Conservation (phyloP, 2,888 invertebrate species). For the Spatulosminthurus flaviceps region DNA sequence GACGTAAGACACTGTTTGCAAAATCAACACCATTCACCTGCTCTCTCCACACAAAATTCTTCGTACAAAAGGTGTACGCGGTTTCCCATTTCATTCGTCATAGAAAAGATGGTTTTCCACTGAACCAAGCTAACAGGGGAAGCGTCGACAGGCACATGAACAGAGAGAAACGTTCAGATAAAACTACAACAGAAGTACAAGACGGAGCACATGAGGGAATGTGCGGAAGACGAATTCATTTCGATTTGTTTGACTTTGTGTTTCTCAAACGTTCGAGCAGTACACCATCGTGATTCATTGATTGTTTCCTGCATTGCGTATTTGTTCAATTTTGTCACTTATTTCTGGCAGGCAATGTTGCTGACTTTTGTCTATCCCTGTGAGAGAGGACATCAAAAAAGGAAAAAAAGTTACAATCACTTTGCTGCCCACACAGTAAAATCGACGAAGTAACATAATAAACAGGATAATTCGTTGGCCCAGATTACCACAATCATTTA, state of each 20-base stretch:
- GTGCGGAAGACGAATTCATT: constrained; percentile 55
- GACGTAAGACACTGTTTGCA: constrained; percentile 10
- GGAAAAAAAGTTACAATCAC: constrained; percentile 9
- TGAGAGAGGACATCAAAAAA: constrained; percentile 40
- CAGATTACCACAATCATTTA: no score
- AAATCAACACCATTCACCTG: constrained; percentile 18
- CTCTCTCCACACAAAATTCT: not conserved
- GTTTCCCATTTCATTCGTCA: not conserved
- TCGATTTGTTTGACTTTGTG: constrained; percentile 19
- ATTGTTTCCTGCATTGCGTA: constrained; percentile 41
- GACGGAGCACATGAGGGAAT: constrained; percentile 53
- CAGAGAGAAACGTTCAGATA: constrained; percentile 11
- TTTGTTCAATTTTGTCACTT: constrained; percentile 47
- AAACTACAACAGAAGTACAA: constrained; percentile 33
- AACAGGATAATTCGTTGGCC: no score
- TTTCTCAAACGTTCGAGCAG: constrained; percentile 23
- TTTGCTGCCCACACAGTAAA: not conserved
- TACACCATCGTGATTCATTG: constrained; percentile 32
- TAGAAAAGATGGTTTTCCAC: constrained; percentile 9
- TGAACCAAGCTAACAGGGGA: constrained; percentile 23
- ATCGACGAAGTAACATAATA: no score
- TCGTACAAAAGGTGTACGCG: not conserved
- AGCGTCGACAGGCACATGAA: constrained; percentile 28
- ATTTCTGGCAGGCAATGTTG: constrained; percentile 63
- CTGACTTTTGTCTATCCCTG: constrained; percentile 64